Conservation (phyloP, 2,888 invertebrate species). For the Eudemis profundana region DNA sequence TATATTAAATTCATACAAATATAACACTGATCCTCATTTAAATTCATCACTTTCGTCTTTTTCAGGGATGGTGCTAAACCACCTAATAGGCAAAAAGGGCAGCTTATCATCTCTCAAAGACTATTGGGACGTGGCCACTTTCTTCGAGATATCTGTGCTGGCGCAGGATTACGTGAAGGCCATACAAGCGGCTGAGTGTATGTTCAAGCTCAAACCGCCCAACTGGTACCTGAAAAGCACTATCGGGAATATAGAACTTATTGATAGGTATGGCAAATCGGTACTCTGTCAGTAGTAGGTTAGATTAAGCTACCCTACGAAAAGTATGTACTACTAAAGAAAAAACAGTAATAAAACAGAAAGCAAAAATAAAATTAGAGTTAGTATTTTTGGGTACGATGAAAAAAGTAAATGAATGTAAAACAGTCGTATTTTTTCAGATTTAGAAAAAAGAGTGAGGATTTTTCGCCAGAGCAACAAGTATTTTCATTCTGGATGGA, state of each 20-base stretch:
- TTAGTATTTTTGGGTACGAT: too few relatives aligned
- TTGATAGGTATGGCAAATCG: conserved; percentile 88
- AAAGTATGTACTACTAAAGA: too few relatives aligned
- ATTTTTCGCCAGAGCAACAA: conserved; percentile 92
- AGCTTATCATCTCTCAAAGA: conserved; percentile 96
- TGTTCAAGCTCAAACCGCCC: conserved; percentile 96
- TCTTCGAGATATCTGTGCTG: conserved; percentile 98
- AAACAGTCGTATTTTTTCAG: conserved; percentile 62
- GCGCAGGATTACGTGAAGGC: conserved; percentile 99
- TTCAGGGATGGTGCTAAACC: conserved; percentile 96
- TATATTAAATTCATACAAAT: too few relatives aligned
- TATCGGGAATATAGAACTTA: conserved; percentile 97
- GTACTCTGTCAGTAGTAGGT: too few relatives aligned
- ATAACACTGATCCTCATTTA: conserved; percentile 42
- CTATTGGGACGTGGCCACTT: conserved; percentile 99
- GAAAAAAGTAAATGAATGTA: too few relatives aligned
- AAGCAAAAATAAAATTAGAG: too few relatives aligned
- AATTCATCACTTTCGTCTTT: conserved; percentile 41
- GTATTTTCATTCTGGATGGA: conserved; percentile 99
- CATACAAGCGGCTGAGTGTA: conserved; percentile 97
- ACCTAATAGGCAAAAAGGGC: conserved; percentile 98
- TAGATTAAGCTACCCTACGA: too few relatives aligned
- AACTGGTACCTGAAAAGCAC: conserved; percentile 98
- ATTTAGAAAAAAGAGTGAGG: conserved; percentile 93
- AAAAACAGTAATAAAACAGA: too few relatives aligned